Conservation (phyloP, 2,888 invertebrate species). For the Dolomedes plantarius region DNA sequence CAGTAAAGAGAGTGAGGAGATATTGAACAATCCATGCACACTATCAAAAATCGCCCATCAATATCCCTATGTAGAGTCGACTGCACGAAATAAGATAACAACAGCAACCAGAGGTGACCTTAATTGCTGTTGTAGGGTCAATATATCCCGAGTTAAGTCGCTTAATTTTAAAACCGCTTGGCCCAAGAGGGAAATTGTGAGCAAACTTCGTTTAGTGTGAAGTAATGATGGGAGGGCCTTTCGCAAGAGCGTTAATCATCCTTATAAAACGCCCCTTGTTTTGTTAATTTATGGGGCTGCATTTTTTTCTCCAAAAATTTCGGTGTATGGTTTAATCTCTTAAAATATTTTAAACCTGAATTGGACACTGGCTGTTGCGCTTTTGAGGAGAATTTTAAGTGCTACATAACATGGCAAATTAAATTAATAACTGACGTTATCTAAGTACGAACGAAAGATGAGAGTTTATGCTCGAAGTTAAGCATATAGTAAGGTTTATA, state of each 20-base stretch:
- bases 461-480: no score
- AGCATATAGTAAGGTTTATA: no score
- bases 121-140: slow-evolving; percentile 52
- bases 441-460: no score
- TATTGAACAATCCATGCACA: not conserved
- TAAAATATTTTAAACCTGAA: no score
- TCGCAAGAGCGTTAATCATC: not conserved
- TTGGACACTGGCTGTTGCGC: no score
- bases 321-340: no score
- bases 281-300: not conserved
- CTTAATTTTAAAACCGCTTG: slow-evolving; percentile 29
- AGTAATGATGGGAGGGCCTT: not conserved
- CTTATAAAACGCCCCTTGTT: not conserved
- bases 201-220: slow-evolving; percentile 32
- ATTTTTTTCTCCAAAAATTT: no score
- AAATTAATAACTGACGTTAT: no score
- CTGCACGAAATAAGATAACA: slow-evolving; percentile 41
- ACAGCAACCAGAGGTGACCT: slow-evolving; percentile 37
- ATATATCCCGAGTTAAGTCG: slow-evolving; percentile 33
- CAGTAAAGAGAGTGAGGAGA: not conserved
- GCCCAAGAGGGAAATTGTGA: slow-evolving; percentile 32
- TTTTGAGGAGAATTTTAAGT: no score
- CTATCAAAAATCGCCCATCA: not conserved
- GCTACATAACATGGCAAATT: no score
- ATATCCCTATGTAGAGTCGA: not conserved